These are phyloP conservation scores for Aphaenogaster floridana DNA, from an alignment of 1,140 invertebrate genomes.

Conservation along the genomic window DNA sequence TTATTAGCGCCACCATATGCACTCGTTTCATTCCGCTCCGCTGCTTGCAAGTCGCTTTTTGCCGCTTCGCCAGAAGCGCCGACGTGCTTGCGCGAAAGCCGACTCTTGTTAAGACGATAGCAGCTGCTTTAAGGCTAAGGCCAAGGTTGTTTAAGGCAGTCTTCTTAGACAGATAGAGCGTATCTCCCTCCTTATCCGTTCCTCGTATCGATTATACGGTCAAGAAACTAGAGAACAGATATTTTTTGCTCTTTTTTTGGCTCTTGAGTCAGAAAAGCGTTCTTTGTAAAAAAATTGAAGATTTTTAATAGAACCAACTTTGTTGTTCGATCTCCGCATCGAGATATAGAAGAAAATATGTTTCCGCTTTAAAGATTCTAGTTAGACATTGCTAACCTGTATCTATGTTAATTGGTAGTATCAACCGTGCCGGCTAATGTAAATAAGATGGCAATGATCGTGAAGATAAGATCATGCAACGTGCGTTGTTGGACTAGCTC, in stretches of 20 bases:
- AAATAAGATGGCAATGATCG: slow-evolving; percentile 56
- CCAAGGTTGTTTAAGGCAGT: slow-evolving; percentile 70
- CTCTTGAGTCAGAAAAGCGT: not conserved
- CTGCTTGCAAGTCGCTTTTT: slow-evolving; percentile 63
- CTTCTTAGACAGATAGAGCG: not conserved
- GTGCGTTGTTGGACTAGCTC: not conserved
- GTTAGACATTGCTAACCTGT: not conserved
- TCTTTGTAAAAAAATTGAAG: not conserved
- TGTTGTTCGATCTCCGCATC: not conserved
- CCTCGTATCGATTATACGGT: slow-evolving; percentile 48
- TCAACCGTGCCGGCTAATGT: slow-evolving; percentile 31
- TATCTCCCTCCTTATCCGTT: slow-evolving; percentile 10
- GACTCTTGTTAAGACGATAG: slow-evolving; percentile 56
- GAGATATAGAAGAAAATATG: slow-evolving; percentile 5
- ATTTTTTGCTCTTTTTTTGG: slow-evolving; percentile 4
- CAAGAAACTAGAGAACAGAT: slow-evolving; percentile 43
- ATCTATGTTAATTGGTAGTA: slow-evolving; percentile 45
- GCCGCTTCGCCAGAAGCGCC: not conserved
- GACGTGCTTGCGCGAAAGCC: slow-evolving; percentile 36
- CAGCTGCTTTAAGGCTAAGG: slow-evolving; percentile 67
- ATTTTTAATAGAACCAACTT: not conserved
- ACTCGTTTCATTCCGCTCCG: slow-evolving; percentile 26
- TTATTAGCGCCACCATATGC: slow-evolving; percentile 65
- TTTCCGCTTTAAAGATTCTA: slow-evolving; percentile 4
- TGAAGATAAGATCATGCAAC: slow-evolving; percentile 42